Conservation (phyloP, 1,140 invertebrate genomes). For the Cardiocondyla obscurior region DNA sequence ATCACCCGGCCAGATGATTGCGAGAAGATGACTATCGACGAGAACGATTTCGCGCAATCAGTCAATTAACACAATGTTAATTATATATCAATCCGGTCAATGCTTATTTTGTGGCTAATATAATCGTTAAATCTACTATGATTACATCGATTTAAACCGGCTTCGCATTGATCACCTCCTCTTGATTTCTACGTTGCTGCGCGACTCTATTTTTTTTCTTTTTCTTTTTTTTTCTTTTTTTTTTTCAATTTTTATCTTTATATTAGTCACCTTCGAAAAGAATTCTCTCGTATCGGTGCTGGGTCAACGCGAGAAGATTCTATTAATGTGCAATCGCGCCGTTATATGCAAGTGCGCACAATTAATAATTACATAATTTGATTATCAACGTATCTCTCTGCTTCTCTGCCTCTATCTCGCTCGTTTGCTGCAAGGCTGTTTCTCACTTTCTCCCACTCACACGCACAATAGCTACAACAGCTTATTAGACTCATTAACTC, state of each 20-base stretch:
- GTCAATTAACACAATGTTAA: constrained; percentile 9
- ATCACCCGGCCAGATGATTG: not conserved
- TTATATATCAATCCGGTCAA: constrained; percentile 9
- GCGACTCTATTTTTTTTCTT: not conserved
- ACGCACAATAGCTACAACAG: constrained; percentile 27
- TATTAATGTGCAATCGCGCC: not conserved
- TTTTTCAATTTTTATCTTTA: constrained; percentile 8
- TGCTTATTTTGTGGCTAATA: constrained; percentile 3
- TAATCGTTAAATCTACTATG: constrained; percentile 27
- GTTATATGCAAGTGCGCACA: constrained; percentile 31
- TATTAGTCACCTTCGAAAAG: not conserved
- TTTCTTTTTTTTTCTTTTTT: not conserved
- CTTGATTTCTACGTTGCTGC: constrained; percentile 30
- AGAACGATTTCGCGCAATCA: constrained; percentile 4
- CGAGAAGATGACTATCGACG: constrained; percentile 1
- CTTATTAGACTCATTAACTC: constrained; percentile 42
- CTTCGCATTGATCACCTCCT: constrained; percentile 3
- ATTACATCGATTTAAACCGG: constrained; percentile 18
- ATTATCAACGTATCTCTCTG: constrained; percentile 61
- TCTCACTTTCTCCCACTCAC: constrained; percentile 22
- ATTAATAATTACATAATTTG: constrained; percentile 63
- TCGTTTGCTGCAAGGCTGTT: constrained; percentile 66
- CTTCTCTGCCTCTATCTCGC: not conserved
- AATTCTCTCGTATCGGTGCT: not conserved
- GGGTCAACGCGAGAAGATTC: constrained; percentile 7